These are phyloP conservation scores for Nyleta sp. DNA, from an alignment of 2,888 invertebrate genomes.

Conservation along the genomic window DNA sequence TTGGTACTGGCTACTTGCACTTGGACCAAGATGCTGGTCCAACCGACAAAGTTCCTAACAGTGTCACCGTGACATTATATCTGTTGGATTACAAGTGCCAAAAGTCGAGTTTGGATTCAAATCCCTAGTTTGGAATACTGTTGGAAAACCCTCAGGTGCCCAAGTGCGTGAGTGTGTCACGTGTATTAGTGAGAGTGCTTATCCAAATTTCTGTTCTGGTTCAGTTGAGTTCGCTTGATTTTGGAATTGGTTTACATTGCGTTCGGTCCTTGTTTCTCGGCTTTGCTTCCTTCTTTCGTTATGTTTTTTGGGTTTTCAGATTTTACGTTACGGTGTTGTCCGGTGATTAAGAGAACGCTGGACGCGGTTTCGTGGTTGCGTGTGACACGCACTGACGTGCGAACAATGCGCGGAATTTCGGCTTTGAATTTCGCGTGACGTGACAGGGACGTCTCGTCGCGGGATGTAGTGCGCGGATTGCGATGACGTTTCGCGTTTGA, in stretches of 20 bases:
- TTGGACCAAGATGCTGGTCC: too few species aligned
- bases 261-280: neutral
- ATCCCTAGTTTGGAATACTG: too few species aligned
- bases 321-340: constrained; percentile 15
- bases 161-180: constrained; percentile 36
- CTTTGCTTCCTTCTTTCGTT: constrained; percentile 7
- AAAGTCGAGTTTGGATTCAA: too few species aligned
- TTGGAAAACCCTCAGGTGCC: constrained; percentile 8
- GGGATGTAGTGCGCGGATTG: constrained; percentile 76
- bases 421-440: constrained; percentile 79
- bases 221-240: neutral
- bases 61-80: too few species aligned
- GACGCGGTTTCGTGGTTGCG: constrained; percentile 69
- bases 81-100: too few species aligned
- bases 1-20: too few species aligned
- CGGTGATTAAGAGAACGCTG: constrained; percentile 39
- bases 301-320: neutral
- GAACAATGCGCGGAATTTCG: constrained; percentile 80
- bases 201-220: neutral
- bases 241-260: neutral
- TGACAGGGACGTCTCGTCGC: constrained; percentile 72
- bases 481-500: constrained; percentile 78
- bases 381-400: constrained; percentile 78
- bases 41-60: too few species aligned
- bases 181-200: constrained; percentile 25